A percentile compares a stretch with the other conserved stretches of the same genome.
These are phyloP conservation scores for Pseudorhombus dupliciocellatus DNA, from an alignment of 2,113 vertebrate species.

Conservation along the genomic window DNA sequence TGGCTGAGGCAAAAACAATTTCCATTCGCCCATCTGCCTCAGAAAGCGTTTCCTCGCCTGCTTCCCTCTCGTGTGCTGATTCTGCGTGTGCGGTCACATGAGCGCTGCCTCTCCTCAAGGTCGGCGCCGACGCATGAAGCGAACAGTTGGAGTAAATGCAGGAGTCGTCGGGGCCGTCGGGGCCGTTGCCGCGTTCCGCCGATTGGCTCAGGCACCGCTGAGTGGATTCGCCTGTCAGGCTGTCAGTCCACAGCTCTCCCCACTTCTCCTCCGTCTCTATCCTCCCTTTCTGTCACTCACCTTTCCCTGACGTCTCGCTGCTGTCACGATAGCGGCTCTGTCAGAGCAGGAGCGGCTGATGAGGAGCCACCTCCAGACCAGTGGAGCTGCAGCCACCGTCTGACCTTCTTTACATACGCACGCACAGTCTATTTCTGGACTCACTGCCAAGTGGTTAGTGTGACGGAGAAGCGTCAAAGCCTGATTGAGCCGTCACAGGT, in stretches of 20 bases:
- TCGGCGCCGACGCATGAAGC: constrained; percentile 8
- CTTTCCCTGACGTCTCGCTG: background rate
- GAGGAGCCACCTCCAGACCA: constrained; percentile 18
- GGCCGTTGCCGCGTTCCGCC: background rate
- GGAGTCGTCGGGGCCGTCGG: background rate
- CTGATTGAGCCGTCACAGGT: background rate
- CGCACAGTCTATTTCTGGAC: constrained; percentile 35
- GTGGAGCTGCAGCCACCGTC: constrained; percentile 14
- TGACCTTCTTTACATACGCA: background rate
- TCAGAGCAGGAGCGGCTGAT: constrained; percentile 15
- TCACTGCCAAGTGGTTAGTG: constrained; percentile 7
- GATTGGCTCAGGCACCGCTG: constrained; percentile 11
- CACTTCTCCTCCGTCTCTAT: background rate
- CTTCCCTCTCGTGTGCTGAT: constrained; percentile 4
- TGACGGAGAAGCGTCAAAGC: background rate
- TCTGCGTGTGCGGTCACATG: background rate
- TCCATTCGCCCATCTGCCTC: constrained; percentile 63
- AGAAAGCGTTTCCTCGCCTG: constrained; percentile 19
- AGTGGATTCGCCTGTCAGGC: constrained; percentile 8
- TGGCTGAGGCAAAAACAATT: constrained; percentile 32
- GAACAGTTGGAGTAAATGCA: background rate
- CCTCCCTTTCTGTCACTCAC: background rate
- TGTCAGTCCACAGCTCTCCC: constrained; percentile 1
- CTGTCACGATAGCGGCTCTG: constrained; percentile 6
- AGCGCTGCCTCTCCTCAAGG: constrained; percentile 5